Percentiles rank a stretch among this genome's conserved stretches.
Evolutionary conservation across 2,113 vertebrate genomes (phyloP).

Genomic region (Peromyscus maniculatus): DNA sequence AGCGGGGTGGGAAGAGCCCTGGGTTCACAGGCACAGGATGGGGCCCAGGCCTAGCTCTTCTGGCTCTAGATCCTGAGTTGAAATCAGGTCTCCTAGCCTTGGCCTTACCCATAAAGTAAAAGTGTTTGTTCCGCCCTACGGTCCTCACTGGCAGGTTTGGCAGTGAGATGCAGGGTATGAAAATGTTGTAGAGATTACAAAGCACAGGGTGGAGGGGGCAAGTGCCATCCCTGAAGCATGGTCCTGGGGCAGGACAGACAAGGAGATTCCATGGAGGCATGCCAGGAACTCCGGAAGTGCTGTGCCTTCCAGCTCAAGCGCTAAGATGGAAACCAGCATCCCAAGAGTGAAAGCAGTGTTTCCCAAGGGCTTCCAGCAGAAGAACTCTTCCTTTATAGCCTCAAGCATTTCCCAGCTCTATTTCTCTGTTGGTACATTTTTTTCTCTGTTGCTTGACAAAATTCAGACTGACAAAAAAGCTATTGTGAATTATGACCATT

Average conservation of each 20-base stretch:
- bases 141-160: background rate
- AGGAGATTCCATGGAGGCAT: rapidly evolving
- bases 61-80: background rate
- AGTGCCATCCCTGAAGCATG: too few species aligned
- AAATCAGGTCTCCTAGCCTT: background rate
- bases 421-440: background rate
- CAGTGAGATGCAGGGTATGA: background rate
- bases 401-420: background rate
- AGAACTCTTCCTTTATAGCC: background rate
- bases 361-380: background rate
- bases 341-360: background rate
- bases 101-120: background rate
- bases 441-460: background rate
- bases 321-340: background rate
- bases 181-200: background rate
- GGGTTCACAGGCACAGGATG: background rate
- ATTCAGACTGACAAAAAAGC: background rate
- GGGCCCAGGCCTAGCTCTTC: background rate
- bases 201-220: background rate
- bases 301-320: background rate
- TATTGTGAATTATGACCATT: constrained; percentile 15
- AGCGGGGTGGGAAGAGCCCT: background rate
- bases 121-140: background rate
- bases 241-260: background rate
- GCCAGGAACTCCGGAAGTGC: background rate